These are phyloP conservation scores for Nycticryphes semicollaris DNA, from an alignment of 2,113 vertebrate species.

Conservation along the genomic window DNA sequence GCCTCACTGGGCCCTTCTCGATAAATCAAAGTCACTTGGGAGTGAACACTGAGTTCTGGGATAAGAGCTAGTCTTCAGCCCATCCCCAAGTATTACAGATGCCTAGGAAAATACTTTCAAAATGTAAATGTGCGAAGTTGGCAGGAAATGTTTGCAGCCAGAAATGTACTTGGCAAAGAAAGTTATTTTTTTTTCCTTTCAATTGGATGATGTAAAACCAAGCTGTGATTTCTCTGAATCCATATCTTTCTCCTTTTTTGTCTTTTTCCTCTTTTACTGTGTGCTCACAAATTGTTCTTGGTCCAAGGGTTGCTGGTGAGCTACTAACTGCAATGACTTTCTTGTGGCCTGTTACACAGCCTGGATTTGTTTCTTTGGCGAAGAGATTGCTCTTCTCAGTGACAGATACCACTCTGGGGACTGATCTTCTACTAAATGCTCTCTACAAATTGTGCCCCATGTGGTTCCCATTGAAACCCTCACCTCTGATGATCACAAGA, in stretches of 20 bases:
- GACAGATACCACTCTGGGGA: not conserved
- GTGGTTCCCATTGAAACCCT: not conserved
- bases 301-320: not conserved
- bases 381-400: not conserved
- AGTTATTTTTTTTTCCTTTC: not conserved
- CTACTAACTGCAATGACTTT: not conserved
- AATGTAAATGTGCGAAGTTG: constrained; percentile 19
- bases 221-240: constrained; percentile 38
- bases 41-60: not conserved
- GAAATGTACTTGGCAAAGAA: constrained; percentile 32
- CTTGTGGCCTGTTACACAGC: not conserved
- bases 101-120: not conserved
- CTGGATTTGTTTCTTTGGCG: not conserved
- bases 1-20: not conserved
- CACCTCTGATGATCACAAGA: not conserved
- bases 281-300: not conserved
- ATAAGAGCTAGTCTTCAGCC: not conserved
- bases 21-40: not conserved
- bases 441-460: rapidly evolving
- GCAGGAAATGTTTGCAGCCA: not conserved
- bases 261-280: not conserved
- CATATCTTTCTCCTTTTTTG: not conserved
- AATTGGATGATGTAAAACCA: constrained; percentile 40
- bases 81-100: not conserved
- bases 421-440: not conserved